Base-by-base conservation (phyloP, 1,140 invertebrate genomes). In the Dinoponera quadriceps region DNA sequence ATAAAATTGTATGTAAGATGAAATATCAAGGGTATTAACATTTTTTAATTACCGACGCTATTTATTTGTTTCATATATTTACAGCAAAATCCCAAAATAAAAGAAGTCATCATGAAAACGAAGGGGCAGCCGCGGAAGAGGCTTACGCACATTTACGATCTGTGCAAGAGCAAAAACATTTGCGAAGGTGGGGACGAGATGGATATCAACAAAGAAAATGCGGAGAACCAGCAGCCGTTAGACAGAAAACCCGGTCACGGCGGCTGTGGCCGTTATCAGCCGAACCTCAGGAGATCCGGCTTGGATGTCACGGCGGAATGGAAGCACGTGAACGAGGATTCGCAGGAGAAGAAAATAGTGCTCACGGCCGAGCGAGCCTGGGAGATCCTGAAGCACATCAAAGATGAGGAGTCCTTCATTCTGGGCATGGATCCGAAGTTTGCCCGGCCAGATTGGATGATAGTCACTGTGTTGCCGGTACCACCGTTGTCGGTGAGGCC, bases 361-460 rank as follows among this genome's bases (percentile, higher is more conserved):
- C 95, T 99, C 0, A 98, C 98, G 4, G 99, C 99, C 0, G 99
- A 99, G 93, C 95, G 98, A 85, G 98, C 99, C 0, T 97, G 98
- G 95, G 99, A 99, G 94, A 99, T 99, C 84, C 96, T 99, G 16
- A 99, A 99, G 94, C 97, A 98, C 88, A 99, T 99, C 63, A 97
- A 98, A 86, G 99, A 99, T 94, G 99, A 99, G 91, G 99, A 99
- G 91, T 99, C 98, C 85, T 97, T 98, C 83, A 97, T 99, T 66
- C 94, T 99, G 63, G 99, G 99, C 65, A 99, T 99, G 98, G 98
- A 99, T 92, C 98, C 98, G 0, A 98, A 98, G 92, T 99, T 97
- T 94, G 98, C 99, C 0, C 95, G 99, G 66, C 99, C 99, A 16
- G 99, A 99, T 95, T 99, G 99, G 99, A 99, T 99, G 99, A 97